Evolutionary conservation across 2,888 invertebrate species (phyloP).

Genomic region (Lepidochitona cinerea): DNA sequence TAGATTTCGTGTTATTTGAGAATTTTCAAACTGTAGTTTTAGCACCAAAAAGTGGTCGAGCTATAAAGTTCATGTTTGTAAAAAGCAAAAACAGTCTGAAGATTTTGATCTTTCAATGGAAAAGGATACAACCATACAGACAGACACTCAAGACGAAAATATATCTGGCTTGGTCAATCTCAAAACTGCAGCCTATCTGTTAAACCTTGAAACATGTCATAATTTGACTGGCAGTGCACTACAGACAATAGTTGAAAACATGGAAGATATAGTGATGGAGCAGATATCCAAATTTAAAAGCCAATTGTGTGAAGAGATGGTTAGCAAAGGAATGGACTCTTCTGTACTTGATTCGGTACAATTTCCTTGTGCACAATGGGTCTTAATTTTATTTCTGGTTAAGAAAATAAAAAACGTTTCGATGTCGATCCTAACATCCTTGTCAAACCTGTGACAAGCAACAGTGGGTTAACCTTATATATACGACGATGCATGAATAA

Average conservation of each 20-base stretch:
- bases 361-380: not conserved
- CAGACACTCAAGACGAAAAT: not conserved
- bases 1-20: not conserved
- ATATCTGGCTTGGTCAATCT: not conserved
- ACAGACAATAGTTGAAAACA: not conserved
- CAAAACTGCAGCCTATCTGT: not conserved
- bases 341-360: not conserved
- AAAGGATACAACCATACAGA: not conserved
- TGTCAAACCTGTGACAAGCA: too few species aligned
- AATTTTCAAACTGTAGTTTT: not conserved
- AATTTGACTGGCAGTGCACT: too few species aligned
- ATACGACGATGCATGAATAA: too few species aligned
- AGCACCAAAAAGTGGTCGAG: not conserved
- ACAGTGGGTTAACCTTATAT: too few species aligned
- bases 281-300: too few species aligned
- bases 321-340: not conserved
- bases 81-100: too few species aligned
- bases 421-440: too few species aligned
- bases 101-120: too few species aligned
- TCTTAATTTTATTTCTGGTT: not conserved
- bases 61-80: too few species aligned
- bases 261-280: not conserved
- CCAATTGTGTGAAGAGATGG: too few species aligned
- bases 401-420: too few species aligned
- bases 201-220: not conserved